Percentiles rank a stretch among this genome's conserved stretches.
Conservation (phyloP, 2,888 invertebrate species). For the Hyles lineata region DNA sequence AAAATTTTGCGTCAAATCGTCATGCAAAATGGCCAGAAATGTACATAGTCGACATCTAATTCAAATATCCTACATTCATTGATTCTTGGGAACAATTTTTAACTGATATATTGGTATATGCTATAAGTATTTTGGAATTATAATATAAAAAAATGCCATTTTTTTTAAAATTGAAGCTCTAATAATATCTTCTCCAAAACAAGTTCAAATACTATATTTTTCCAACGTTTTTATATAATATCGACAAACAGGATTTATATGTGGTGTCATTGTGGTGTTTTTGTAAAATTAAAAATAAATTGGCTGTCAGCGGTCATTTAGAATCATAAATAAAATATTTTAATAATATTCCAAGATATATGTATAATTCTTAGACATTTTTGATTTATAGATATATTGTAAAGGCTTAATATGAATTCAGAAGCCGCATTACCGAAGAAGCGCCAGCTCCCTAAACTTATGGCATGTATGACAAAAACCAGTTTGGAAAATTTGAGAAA, state of each 20-base stretch:
- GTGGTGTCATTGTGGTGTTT: neutral
- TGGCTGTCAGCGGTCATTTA: neutral
- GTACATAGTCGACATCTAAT: too few relatives aligned
- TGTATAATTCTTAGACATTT: neutral
- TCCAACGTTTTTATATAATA: neutral
- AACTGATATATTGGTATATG: too few relatives aligned
- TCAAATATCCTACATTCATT: too few relatives aligned
- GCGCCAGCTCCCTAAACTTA: slow-evolving; percentile 69
- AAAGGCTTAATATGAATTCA: slow-evolving; percentile 24
- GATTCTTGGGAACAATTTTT: too few relatives aligned
- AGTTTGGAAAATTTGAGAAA: slow-evolving; percentile 73
- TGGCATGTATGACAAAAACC: slow-evolving; percentile 75
- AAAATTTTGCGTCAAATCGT: too few relatives aligned
- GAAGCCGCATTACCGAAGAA: slow-evolving; percentile 40
- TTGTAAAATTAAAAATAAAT: neutral
- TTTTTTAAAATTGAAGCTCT: too few relatives aligned
- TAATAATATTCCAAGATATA: neutral
- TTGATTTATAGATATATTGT: neutral
- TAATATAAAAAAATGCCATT: too few relatives aligned
- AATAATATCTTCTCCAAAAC: too few relatives aligned
- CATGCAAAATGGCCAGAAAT: too few relatives aligned
- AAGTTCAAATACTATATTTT: too few relatives aligned
- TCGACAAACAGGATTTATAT: neutral
- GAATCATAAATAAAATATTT: neutral
- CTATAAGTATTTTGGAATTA: too few relatives aligned